Evolutionary conservation across 1,140 invertebrate species (phyloP).

Genomic region (Drosophila murphyi): DNA sequence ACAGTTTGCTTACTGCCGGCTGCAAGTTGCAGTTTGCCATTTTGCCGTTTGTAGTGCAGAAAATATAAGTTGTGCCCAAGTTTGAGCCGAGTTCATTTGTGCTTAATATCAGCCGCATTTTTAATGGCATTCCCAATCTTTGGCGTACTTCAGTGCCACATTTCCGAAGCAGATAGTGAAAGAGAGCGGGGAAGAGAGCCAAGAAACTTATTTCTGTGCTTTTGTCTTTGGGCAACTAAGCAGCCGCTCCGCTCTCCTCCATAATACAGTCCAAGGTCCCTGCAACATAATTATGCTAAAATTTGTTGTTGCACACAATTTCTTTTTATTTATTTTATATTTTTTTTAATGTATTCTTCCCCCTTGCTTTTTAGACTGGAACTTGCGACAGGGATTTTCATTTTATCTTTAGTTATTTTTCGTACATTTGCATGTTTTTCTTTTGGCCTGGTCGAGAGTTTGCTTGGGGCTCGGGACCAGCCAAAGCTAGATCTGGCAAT

Average conservation of each 20-base stretch:
- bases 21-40: conserved; percentile 25
- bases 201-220: conserved; percentile 7
- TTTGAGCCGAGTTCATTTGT: conserved; percentile 68
- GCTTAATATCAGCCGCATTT: conserved; percentile 76
- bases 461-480: not conserved
- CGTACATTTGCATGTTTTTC: conserved; percentile 41
- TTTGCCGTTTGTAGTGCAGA: conserved; percentile 17
- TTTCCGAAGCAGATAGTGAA: conserved; percentile 5
- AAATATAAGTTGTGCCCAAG: conserved; percentile 32
- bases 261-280: conserved; percentile 6
- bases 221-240: conserved; percentile 33
- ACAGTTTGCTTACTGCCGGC: conserved; percentile 7
- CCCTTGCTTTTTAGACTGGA: conserved; percentile 43
- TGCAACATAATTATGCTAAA: conserved; percentile 80
- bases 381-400: conserved; percentile 33
- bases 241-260: conserved; percentile 23
- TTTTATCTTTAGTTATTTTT: conserved; percentile 8
- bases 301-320: conserved; percentile 77
- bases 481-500: not conserved
- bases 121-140: conserved; percentile 64
- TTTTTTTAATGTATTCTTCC: conserved; percentile 16
- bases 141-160: conserved; percentile 19
- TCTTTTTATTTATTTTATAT: conserved; percentile 42
- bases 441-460: conserved; percentile 23
- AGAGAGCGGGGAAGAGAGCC: not conserved